Conservation (phyloP, 2,888 invertebrate species). For the Pinctada fucata region DNA sequence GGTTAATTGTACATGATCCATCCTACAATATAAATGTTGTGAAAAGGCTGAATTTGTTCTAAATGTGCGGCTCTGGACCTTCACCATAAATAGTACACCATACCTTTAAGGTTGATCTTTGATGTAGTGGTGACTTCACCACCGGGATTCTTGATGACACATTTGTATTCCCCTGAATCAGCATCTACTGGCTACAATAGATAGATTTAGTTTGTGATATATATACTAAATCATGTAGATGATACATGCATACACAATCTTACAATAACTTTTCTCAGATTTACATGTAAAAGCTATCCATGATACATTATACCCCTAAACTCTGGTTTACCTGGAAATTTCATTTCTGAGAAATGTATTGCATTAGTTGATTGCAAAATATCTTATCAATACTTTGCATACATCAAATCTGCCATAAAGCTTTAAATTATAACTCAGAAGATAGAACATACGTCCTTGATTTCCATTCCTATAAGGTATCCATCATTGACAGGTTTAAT, state of each 20-base stretch:
- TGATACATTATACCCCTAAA: neutral
- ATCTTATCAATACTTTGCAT: no score
- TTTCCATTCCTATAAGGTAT: constrained; percentile 75
- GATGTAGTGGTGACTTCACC: constrained; percentile 97
- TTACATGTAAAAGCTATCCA: neutral
- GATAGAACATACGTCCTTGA: constrained; percentile 65
- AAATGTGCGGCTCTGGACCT: no score
- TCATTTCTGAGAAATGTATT: neutral
- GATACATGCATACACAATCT: neutral
- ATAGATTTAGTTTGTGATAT: constrained; percentile 8
- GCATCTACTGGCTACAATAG: constrained; percentile 83
- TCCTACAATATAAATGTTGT: no score
- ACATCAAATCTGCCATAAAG: no score
- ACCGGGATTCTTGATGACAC: constrained; percentile 91
- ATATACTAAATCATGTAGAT: no score
- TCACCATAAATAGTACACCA: constrained; percentile 77
- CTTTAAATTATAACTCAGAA: no score
- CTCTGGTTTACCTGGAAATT: neutral
- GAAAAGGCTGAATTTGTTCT: no score
- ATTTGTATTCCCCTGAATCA: constrained; percentile 98
- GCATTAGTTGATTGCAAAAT: neutral
- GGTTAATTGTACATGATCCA: no score
- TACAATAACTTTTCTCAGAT: neutral
- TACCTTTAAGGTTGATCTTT: constrained; percentile 98
- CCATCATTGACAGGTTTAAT: constrained; percentile 83